Evolutionary conservation across 2,888 invertebrate species (phyloP).

Genomic region (Hirtodrosophila histrioides): DNA sequence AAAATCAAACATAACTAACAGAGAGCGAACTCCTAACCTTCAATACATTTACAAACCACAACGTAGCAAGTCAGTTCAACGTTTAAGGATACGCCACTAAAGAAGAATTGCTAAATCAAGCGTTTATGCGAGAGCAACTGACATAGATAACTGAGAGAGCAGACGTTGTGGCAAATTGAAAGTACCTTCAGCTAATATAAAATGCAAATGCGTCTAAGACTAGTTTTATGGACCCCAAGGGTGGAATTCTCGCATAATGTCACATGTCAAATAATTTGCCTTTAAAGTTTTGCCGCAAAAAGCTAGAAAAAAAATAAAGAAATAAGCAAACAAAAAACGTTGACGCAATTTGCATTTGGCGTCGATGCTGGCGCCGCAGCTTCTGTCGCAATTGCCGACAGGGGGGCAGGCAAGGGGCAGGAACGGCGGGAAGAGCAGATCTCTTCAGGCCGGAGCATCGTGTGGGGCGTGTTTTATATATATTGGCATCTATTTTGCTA

Average conservation of each 20-base stretch:
- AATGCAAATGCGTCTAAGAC: conserved; percentile 41
- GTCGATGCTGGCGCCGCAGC: conserved; percentile 62
- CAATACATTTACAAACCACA: too few relatives aligned
- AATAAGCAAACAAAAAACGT: conserved; percentile 13
- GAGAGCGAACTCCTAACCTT: too few relatives aligned
- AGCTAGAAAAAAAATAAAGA: not conserved
- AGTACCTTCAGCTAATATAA: conserved; percentile 2
- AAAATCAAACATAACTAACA: too few relatives aligned
- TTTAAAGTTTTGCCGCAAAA: conserved; percentile 70
- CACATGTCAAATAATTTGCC: conserved; percentile 71
- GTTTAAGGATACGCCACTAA: conserved; percentile 1
- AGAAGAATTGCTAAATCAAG: not conserved
- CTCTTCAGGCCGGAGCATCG: conserved; percentile 22
- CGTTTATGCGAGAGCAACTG: not conserved
- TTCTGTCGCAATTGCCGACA: conserved; percentile 54
- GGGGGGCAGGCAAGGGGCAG: not conserved
- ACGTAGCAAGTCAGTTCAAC: not conserved
- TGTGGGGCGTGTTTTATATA: conserved; percentile 40
- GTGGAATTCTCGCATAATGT: conserved; percentile 48
- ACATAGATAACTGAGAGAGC: not conserved
- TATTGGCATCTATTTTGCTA: conserved; percentile 39
- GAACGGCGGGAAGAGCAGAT: not conserved
- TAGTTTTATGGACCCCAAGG: conserved; percentile 26
- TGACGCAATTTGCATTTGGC: conserved; percentile 68
- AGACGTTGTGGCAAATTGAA: not conserved